These are phyloP conservation scores for Strix aluco DNA, from an alignment of 2,113 vertebrate genomes.

Conservation along the genomic window DNA sequence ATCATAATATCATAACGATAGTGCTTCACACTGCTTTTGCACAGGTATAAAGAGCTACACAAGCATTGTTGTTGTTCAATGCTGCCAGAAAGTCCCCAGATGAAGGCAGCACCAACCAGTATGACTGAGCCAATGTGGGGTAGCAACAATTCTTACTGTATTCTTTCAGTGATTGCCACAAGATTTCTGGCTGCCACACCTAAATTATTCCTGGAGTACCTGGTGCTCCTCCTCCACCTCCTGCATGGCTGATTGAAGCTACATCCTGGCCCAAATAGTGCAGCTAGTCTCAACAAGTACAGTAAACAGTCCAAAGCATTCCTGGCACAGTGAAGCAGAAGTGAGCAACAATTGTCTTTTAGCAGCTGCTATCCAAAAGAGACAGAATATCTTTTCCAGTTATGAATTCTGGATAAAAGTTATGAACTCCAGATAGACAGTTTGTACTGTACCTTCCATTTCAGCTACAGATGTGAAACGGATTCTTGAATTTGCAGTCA, in stretches of 20 bases:
- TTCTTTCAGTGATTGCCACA: neutral
- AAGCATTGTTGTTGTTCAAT: neutral
- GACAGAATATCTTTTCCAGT: neutral
- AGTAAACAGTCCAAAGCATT: constrained; percentile 18
- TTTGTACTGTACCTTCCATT: neutral
- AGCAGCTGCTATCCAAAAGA: neutral
- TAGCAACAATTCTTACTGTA: neutral
- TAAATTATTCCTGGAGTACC: constrained; percentile 40
- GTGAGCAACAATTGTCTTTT: neutral
- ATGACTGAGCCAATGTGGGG: neutral
- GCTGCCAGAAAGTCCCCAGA: neutral
- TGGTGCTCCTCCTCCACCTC: constrained; percentile 12
- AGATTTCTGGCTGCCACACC: neutral
- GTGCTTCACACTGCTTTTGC: neutral
- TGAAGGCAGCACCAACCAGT: neutral
- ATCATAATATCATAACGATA: neutral
- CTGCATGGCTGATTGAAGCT: neutral
- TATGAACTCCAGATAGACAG: neutral
- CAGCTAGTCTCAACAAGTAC: constrained; percentile 21
- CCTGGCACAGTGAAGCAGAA: neutral
- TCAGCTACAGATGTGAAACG: neutral
- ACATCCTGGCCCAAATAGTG: neutral
- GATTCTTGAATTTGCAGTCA: neutral
- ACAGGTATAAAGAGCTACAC: neutral
- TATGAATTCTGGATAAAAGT: neutral